Conservation (phyloP, 2,888 invertebrate genomes). For the Coenonympha glycerion region DNA sequence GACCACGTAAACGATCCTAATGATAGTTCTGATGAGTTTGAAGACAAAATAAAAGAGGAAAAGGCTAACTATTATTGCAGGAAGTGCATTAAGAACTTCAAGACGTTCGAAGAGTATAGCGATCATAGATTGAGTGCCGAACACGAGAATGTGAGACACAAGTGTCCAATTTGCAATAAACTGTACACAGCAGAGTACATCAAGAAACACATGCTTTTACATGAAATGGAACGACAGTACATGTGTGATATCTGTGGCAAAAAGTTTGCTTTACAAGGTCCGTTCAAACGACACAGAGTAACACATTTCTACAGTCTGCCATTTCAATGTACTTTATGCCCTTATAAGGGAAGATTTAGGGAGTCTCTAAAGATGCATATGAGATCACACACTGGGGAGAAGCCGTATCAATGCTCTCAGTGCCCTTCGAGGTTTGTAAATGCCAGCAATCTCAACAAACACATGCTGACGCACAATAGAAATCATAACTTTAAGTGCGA, state of each 20-base stretch:
- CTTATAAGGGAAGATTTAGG: slow-evolving; percentile 57
- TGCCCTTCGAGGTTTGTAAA: slow-evolving; percentile 57
- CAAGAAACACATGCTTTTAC: slow-evolving; percentile 50
- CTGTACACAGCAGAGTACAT: slow-evolving; percentile 48
- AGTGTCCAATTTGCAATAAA: slow-evolving; percentile 56
- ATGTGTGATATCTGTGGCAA: slow-evolving; percentile 68
- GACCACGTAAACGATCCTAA: slow-evolving; percentile 16
- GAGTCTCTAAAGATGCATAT: slow-evolving; percentile 65
- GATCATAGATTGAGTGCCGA: slow-evolving; percentile 50
- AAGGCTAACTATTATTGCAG: slow-evolving; percentile 39
- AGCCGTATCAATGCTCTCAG: slow-evolving; percentile 56
- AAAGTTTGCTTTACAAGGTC: slow-evolving; percentile 46
- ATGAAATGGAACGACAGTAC: slow-evolving; percentile 40
- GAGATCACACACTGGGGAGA: slow-evolving; percentile 63
- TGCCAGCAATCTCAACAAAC: slow-evolving; percentile 65
- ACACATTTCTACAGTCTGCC: slow-evolving; percentile 59
- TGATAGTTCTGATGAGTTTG: slow-evolving; percentile 3
- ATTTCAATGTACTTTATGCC: slow-evolving; percentile 57
- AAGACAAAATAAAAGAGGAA: too few species aligned
- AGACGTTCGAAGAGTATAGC: slow-evolving; percentile 45
- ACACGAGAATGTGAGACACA: slow-evolving; percentile 49
- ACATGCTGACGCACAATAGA: slow-evolving; percentile 49
- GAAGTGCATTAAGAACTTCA: slow-evolving; percentile 50
- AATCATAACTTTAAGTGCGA: slow-evolving; percentile 57
- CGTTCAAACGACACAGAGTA: slow-evolving; percentile 52